Conservation (phyloP, 1,140 invertebrate genomes). For the Sminthurides bifidus region DNA sequence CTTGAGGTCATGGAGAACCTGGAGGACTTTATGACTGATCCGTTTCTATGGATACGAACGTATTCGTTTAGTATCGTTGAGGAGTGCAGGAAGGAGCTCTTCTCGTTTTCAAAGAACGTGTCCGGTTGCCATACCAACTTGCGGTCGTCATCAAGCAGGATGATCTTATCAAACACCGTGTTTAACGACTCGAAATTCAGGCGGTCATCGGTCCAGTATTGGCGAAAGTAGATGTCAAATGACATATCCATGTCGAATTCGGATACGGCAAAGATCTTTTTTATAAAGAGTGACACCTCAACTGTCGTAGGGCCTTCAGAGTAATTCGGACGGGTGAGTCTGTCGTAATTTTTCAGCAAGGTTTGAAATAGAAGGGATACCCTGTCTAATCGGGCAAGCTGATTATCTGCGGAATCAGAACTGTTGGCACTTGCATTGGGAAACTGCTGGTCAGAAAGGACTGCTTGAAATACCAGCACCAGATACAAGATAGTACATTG, state of each 20-base stretch:
- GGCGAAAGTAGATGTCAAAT: not conserved
- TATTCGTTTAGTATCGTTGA: slow-evolving; percentile 47
- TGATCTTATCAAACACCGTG: not conserved
- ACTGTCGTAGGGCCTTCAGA: not conserved
- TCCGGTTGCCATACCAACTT: slow-evolving; percentile 42
- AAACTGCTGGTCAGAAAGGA: no score
- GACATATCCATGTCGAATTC: not conserved
- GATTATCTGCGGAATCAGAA: no score
- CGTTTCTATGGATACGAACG: slow-evolving; percentile 37
- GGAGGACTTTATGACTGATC: not conserved
- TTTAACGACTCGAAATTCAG: not conserved
- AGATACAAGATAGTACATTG: no score
- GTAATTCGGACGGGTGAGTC: not conserved
- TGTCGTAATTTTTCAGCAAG: no score
- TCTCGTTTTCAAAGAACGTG: slow-evolving; percentile 47
- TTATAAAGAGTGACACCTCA: not conserved
- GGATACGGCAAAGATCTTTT: not conserved
- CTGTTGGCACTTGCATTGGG: no score
- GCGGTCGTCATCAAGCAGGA: not conserved
- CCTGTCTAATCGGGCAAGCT: no score
- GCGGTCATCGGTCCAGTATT: not conserved
- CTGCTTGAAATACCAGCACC: no score
- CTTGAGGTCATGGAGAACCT: slow-evolving; percentile 43
- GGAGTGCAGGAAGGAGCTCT: slow-evolving; percentile 44
- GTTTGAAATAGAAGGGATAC: no score